Percentiles rank a stretch among this genome's conserved stretches.
These are phyloP conservation scores for Halcyon leucocephala DNA, from an alignment of 2,797 vertebrate genomes.

Conservation along the genomic window DNA sequence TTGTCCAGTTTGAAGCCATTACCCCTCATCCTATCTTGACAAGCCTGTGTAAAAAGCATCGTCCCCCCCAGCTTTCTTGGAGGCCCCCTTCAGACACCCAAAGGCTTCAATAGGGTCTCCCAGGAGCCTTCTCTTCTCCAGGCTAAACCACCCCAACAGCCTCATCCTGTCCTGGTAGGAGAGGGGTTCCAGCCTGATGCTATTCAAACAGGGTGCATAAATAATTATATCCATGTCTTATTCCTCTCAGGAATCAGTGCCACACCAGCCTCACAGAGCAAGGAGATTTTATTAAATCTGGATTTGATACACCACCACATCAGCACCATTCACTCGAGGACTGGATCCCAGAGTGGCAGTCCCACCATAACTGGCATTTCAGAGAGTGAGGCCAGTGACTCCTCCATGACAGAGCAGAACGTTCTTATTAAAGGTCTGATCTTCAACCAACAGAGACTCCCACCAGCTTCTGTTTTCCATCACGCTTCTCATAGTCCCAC, in stretches of 20 bases:
- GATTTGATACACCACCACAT: neutral
- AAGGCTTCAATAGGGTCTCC: too few species aligned
- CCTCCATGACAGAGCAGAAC: fast-evolving
- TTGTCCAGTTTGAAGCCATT: too few species aligned
- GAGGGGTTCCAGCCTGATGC: neutral
- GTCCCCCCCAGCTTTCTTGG: too few species aligned
- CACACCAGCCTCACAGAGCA: neutral
- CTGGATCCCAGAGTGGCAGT: neutral
- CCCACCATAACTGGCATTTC: neutral
- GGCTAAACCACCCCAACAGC: too few species aligned
- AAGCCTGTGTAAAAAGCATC: too few species aligned
- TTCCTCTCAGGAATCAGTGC: neutral
- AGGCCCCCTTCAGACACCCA: too few species aligned
- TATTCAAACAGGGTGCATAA: neutral
- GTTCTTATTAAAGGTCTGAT: neutral
- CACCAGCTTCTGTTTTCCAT: neutral
- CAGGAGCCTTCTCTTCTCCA: too few species aligned
- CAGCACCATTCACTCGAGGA: neutral
- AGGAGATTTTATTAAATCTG: neutral
- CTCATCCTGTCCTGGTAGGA: too few species aligned
- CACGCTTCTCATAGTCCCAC: neutral
- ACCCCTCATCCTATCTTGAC: too few species aligned
- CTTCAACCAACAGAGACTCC: neutral
- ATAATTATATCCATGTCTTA: neutral
- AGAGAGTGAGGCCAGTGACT: neutral